Evolutionary conservation across 2,797 vertebrate genomes (phyloP).

Genomic region (Ficedula albicollis): DNA sequence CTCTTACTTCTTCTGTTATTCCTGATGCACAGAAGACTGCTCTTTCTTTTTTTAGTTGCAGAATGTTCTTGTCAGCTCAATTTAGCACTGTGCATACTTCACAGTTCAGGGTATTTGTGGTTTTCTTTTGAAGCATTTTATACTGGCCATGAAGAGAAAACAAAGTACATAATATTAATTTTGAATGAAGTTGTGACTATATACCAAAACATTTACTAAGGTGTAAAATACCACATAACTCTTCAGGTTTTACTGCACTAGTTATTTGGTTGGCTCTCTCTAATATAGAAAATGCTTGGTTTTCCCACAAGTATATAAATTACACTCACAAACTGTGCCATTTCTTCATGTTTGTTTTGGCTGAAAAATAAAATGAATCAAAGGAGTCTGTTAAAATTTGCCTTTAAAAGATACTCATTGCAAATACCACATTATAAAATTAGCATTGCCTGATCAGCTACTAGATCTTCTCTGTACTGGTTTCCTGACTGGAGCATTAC

Average conservation of each 20-base stretch:
- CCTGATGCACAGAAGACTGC: background rate
- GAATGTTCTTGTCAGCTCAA: background rate
- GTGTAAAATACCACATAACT: background rate
- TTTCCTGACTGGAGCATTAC: background rate
- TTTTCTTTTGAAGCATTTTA: background rate
- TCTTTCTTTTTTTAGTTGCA: slow-evolving; percentile 3
- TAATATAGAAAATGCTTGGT: background rate
- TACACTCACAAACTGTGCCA: background rate
- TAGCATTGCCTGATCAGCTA: background rate
- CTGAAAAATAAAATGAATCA: background rate
- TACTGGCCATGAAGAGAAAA: background rate
- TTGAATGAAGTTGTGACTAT: background rate
- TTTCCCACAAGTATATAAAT: background rate
- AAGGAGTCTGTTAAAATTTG: background rate
- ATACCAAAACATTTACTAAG: background rate
- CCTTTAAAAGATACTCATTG: background rate
- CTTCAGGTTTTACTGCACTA: background rate
- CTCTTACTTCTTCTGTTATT: background rate
- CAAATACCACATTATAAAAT: background rate
- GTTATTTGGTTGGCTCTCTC: background rate
- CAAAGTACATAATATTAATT: background rate
- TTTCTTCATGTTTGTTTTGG: background rate
- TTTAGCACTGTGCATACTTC: background rate
- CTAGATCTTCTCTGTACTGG: background rate
- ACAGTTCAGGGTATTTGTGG: background rate